These are phyloP conservation scores for Drosophila prosaltans DNA, from an alignment of 1,140 invertebrate species.

Conservation along the genomic window DNA sequence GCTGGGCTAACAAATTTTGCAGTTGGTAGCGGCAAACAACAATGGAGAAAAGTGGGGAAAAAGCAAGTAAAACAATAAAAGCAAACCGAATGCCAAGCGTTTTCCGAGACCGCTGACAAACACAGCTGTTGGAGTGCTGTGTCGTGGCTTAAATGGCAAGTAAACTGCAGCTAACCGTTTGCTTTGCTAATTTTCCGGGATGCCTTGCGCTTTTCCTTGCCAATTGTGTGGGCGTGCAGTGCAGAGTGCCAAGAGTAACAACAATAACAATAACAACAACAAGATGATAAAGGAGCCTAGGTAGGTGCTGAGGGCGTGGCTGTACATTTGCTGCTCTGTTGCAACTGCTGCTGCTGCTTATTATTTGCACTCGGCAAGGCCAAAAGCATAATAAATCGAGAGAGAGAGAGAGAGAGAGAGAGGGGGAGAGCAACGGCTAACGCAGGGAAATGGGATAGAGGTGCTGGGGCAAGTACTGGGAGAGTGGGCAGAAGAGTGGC, in stretches of 20 bases:
- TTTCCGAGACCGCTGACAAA: constrained; percentile 58
- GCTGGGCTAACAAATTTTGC: neutral
- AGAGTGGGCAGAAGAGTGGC: constrained; percentile 18
- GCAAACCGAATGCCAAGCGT: constrained; percentile 45
- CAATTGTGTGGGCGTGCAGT: constrained; percentile 67
- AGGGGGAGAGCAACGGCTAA: neutral
- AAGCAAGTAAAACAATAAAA: constrained; percentile 24
- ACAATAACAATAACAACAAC: constrained; percentile 2
- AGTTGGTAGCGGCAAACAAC: constrained; percentile 6
- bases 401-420: neutral
- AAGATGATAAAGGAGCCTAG: constrained; percentile 26
- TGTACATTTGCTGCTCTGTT: constrained; percentile 64
- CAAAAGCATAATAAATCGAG: constrained; percentile 73
- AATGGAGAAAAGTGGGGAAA: neutral
- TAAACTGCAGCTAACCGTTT: constrained; percentile 75
- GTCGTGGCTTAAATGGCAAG: constrained; percentile 78
- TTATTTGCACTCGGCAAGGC: constrained; percentile 78
- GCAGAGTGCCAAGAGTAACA: constrained; percentile 3
- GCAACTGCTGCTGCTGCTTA: constrained; percentile 69
- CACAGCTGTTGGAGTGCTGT: constrained; percentile 57
- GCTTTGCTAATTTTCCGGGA: constrained; percentile 74
- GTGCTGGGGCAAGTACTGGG: constrained; percentile 15
- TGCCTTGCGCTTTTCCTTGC: constrained; percentile 33
- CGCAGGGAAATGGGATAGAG: neutral
- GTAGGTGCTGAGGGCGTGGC: constrained; percentile 59